A percentile compares a stretch with the other conserved stretches of the same genome.
Evolutionary conservation across 2,113 vertebrate genomes (phyloP).

Genomic region (Casuarius casuarius): DNA sequence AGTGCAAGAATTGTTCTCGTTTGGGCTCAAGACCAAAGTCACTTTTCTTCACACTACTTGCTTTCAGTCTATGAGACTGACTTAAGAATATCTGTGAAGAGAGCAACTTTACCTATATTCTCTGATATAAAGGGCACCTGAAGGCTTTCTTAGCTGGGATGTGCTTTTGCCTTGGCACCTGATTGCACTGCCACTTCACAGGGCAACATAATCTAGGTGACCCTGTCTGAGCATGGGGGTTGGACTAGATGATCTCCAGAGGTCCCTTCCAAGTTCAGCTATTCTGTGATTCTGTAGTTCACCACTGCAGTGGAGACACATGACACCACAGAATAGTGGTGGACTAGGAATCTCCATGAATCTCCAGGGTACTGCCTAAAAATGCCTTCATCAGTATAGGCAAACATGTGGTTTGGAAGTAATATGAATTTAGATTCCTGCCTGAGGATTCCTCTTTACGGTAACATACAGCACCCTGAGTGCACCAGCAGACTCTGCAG

Average conservation of each 20-base stretch:
- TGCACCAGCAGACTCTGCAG: not conserved
- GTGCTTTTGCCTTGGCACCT: not conserved
- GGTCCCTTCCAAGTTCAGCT: no score
- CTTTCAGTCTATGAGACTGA: not conserved
- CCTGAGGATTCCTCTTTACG: not conserved
- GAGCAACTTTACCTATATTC: not conserved
- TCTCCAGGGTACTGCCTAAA: not conserved
- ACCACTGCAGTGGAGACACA: not conserved
- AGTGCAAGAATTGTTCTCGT: not conserved
- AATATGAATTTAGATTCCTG: not conserved
- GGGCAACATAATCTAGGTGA: no score
- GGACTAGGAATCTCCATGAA: not conserved
- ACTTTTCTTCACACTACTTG: not conserved
- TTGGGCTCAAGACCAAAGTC: not conserved
- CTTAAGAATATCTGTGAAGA: not conserved
- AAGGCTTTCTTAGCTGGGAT: not conserved
- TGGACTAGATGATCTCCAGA: no score
- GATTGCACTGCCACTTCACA: not conserved
- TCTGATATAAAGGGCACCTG: not conserved
- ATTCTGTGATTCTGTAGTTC: no score
- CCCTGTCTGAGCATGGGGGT: no score
- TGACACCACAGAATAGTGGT: not conserved
- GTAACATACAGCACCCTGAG: not conserved
- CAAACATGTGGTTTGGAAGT: not conserved
- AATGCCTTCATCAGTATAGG: not conserved